These are phyloP conservation scores for Neodontobutis hainanensis DNA, from an alignment of 2,113 vertebrate species.

Conservation along the genomic window DNA sequence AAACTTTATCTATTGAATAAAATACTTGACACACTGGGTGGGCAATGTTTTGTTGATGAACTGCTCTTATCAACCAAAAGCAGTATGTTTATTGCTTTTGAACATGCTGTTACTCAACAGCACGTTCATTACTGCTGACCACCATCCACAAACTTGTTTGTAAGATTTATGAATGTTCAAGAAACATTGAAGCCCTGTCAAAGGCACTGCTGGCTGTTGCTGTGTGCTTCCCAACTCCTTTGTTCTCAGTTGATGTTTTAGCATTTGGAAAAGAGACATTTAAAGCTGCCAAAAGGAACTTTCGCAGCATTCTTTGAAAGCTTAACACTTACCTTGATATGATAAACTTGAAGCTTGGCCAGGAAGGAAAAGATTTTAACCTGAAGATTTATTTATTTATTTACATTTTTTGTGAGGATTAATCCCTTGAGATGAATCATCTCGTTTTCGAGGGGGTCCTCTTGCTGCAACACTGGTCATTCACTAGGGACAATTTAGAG, in stretches of 20 bases:
- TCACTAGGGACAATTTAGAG: too few relatives aligned
- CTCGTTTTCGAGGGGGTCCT: too few relatives aligned
- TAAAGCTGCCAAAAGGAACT: conserved; percentile 16
- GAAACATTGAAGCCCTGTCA: not conserved
- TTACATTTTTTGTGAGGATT: too few relatives aligned
- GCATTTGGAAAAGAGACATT: conserved; percentile 14
- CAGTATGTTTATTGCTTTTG: too few relatives aligned
- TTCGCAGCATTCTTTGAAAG: not conserved
- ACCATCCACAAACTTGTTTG: not conserved
- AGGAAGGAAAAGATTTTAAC: not conserved
- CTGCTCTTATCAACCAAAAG: too few relatives aligned
- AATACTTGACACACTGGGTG: too few relatives aligned
- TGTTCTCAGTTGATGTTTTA: not conserved
- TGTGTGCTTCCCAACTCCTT: not conserved
- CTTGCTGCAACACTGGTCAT: too few relatives aligned
- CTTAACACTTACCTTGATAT: conserved; percentile 4
- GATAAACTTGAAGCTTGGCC: conserved; percentile 14
- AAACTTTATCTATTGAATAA: too few relatives aligned
- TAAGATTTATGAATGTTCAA: conserved; percentile 4
- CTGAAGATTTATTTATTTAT: not conserved
- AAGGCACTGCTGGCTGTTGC: not conserved
- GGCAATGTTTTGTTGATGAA: too few relatives aligned
- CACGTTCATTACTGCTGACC: not conserved
- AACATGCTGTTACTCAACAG: not conserved
- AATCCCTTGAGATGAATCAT: too few relatives aligned